Conservation (phyloP, 2,113 vertebrate species). For the Pelusios castaneus region DNA sequence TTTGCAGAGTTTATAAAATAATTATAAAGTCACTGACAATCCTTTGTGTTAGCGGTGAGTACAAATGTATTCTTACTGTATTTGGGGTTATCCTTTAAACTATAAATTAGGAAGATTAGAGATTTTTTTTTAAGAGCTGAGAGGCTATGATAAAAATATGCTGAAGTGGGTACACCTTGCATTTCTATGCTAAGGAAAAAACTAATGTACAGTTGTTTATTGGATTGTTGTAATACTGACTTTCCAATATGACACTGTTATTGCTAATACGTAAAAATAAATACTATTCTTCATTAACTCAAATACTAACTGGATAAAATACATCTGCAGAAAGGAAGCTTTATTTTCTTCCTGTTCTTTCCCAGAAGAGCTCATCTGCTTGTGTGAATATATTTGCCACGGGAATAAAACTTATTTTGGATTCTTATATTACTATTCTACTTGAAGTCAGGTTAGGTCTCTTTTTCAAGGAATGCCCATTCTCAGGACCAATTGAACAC, state of each 20-base stretch:
- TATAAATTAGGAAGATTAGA: constrained; percentile 31
- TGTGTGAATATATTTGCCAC: background rate
- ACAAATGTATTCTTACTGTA: constrained; percentile 29
- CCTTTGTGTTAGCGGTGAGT: background rate
- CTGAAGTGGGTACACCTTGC: background rate
- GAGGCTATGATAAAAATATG: background rate
- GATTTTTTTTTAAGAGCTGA: constrained; percentile 38
- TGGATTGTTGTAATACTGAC: background rate
- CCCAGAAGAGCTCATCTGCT: constrained; percentile 6
- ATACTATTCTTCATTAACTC: background rate
- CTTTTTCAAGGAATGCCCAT: background rate
- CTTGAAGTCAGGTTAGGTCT: background rate
- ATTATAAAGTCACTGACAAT: background rate
- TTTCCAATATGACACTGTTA: background rate
- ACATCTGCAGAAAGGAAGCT: background rate
- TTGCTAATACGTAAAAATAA: constrained; percentile 20
- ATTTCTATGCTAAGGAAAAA: background rate
- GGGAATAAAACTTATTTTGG: constrained; percentile 14
- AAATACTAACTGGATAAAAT: constrained; percentile 8
- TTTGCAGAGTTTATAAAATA: background rate
- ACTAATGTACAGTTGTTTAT: background rate
- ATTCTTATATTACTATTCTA: constrained; percentile 9
- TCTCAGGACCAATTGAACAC: background rate
- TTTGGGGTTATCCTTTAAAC: background rate
- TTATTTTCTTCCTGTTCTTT: constrained; percentile 45